Evolutionary conservation across 2,797 vertebrate genomes (phyloP).

Genomic region (Agapornis canus): DNA sequence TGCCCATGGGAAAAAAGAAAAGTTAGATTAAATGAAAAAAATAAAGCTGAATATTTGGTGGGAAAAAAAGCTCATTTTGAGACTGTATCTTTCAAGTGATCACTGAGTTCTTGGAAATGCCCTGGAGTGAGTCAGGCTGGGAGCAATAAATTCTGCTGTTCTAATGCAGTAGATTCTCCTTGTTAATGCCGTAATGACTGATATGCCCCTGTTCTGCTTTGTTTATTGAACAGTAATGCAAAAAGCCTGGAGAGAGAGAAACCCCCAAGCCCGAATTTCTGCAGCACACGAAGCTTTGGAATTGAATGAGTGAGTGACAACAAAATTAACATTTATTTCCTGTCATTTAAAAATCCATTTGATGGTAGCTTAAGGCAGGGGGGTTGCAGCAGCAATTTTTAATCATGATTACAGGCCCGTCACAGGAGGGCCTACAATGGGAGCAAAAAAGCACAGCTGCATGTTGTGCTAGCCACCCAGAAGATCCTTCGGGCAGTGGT

Average conservation of each 20-base stretch:
- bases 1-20: neutral
- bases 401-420: neutral
- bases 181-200: constrained; percentile 20
- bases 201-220: neutral
- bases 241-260: constrained; percentile 98
- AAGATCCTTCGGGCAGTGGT: neutral
- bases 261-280: constrained; percentile 96
- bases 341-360: constrained; percentile 1
- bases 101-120: constrained; percentile 2
- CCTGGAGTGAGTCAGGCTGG: neutral
- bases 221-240: constrained; percentile 89
- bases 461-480: neutral
- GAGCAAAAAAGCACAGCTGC: neutral
- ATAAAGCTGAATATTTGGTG: neutral
- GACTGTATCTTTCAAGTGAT: neutral
- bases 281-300: constrained; percentile 97
- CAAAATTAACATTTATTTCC: constrained; percentile 6
- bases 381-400: neutral
- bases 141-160: constrained; percentile 7
- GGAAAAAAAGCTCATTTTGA: neutral
- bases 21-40: constrained; percentile 2
- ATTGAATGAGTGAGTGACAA: constrained; percentile 91
- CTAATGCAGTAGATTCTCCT: neutral
- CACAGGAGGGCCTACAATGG: neutral
- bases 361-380: neutral